phyloP scores from a whole-genome alignment of 2,113 vertebrate genomes.

The Oplegnathus fasciatus region DNA sequence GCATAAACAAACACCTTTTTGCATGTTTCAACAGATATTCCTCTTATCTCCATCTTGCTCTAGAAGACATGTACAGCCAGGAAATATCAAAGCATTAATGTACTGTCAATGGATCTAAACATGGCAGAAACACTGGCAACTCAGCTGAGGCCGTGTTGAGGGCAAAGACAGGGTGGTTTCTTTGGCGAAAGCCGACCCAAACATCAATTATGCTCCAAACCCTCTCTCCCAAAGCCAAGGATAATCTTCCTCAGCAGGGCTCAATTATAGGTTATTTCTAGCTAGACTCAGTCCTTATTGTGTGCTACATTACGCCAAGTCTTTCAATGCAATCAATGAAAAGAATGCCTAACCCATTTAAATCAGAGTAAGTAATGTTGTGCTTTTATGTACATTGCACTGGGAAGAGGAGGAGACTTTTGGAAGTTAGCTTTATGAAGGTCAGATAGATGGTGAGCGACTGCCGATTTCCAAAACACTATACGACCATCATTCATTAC shows the following conservation, averaged over 20 bases:
- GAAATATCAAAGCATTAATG: not conserved
- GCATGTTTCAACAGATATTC: slow-evolving; percentile 26
- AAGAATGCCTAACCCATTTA: slow-evolving; percentile 23
- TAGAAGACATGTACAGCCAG: not conserved
- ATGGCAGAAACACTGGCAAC: slow-evolving; percentile 27
- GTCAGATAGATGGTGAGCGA: not conserved
- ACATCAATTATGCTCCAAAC: slow-evolving; percentile 81
- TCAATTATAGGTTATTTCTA: slow-evolving; percentile 84
- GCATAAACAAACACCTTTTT: slow-evolving; percentile 43
- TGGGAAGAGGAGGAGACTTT: not conserved
- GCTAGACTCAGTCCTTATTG: slow-evolving; percentile 64
- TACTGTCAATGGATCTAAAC: slow-evolving; percentile 7
- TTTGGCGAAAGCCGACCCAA: slow-evolving; percentile 75
- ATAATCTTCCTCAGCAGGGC: slow-evolving; percentile 80
- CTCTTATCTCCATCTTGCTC: slow-evolving; percentile 1
- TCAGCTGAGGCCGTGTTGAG: slow-evolving; percentile 43
- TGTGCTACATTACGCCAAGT: slow-evolving; percentile 51
- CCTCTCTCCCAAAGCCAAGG: slow-evolving; percentile 74
- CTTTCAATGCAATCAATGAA: slow-evolving; percentile 58
- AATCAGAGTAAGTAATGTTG: not conserved
- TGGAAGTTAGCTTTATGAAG: slow-evolving; percentile 1
- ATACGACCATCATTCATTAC: not conserved
- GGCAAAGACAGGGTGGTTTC: slow-evolving; percentile 78
- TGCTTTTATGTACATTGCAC: slow-evolving; percentile 6
- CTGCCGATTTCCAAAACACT: not conserved